These are phyloP conservation scores for Cepaea hortensis DNA, from an alignment of 2,888 invertebrate genomes.

Conservation along the genomic window DNA sequence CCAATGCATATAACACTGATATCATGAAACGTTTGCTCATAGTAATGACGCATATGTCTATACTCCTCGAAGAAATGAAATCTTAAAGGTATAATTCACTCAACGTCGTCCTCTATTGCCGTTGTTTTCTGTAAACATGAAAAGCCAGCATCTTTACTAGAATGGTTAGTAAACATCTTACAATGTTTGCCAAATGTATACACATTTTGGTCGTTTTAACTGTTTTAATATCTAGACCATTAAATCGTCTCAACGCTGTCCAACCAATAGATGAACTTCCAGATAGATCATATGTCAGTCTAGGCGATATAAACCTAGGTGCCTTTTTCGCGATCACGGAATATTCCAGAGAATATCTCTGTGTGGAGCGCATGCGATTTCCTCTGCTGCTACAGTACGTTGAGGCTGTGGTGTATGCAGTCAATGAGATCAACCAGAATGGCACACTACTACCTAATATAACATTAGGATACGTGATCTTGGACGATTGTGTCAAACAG, in stretches of 20 bases:
- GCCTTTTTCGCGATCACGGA: constrained; percentile 56
- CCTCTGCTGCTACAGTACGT: constrained; percentile 61
- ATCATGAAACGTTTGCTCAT: not conserved
- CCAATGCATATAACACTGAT: not conserved
- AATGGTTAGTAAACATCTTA: not conserved
- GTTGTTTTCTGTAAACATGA: too few relatives aligned
- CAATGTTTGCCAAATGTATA: not conserved
- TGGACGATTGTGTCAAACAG: constrained; percentile 66
- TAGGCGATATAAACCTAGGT: constrained; percentile 60
- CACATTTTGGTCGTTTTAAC: not conserved
- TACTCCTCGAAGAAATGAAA: too few relatives aligned
- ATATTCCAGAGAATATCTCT: constrained; percentile 36
- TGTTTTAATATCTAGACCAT: too few relatives aligned
- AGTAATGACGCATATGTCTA: too few relatives aligned
- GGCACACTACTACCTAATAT: constrained; percentile 56
- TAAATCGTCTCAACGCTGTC: not conserved
- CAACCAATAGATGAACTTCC: constrained; percentile 17
- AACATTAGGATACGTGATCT: constrained; percentile 60
- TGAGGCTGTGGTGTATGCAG: constrained; percentile 63
- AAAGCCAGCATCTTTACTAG: not conserved
- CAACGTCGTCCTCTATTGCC: too few relatives aligned
- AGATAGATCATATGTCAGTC: not conserved
- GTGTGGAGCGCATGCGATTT: constrained; percentile 54
- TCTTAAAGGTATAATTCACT: too few relatives aligned
- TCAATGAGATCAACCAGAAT: constrained; percentile 59